Base-by-base conservation (phyloP, 1,140 invertebrate genomes). In the Bombus waltoni region DNA sequence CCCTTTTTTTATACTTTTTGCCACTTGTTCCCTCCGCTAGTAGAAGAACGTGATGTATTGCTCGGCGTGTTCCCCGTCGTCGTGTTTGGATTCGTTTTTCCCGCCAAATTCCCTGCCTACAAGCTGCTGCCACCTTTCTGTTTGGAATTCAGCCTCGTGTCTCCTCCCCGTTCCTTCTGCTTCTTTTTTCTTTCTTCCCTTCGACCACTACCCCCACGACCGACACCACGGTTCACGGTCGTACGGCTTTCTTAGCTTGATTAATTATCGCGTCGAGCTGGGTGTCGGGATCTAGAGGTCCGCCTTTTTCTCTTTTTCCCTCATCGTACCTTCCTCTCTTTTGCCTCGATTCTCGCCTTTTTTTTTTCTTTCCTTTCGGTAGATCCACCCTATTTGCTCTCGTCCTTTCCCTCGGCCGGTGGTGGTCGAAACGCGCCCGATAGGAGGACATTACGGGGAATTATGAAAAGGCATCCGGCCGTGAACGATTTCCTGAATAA, bases 31-130 rank as follows among this genome's bases (percentile, higher is more conserved):
- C 86, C 92, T 89, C 89, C 88, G 87, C 89, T 88, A 86, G 86
- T 85, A 89, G 90, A 91, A 92, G 92, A 93, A 92, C 90, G 92
- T 94, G 93, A 95, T 94, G 92, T 94, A 95, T 95, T 91, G 92
- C 93, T 89, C 87, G 88, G 88, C 91, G 92, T 92, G 91, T 91
- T 91, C 91, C 89, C 91, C 86, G 88, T 91, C 91, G 87, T 90
- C 88, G 87, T 93, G 90, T 94, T 95, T 93, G 93, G 92, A 94
- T 94, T 93, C 92, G 92, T 94, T 94, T 95, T 95, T 94, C 94
- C 94, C 94, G 94, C 94, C 93, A 94, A 95, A 95, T 94, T 89
- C 86, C 79, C 78, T 87, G 81, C 89, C 90, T 88, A 91, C 89
- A 90, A 91, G 90, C 90, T 90, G 90, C 90, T 91, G 87, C 89